Evolutionary conservation across 2,888 invertebrate species (phyloP), one percentile per base, ranked within the genome.

Genomic region (Drosophila tripunctata): DNA sequence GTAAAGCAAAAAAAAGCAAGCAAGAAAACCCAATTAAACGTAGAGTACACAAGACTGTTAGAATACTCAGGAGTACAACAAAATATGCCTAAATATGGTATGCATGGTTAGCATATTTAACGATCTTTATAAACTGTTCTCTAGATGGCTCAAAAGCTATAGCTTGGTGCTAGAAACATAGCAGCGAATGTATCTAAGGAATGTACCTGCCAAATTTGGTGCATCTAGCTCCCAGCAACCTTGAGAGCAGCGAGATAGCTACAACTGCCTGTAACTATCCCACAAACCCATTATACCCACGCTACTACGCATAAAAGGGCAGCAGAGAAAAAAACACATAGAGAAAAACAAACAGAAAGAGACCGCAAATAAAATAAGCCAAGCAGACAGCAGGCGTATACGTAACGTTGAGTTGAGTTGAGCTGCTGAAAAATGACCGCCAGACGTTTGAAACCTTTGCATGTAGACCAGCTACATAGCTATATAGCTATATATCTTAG

Each of bases 311-410:
- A n/a, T n/a, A n/a, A n/a, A n/a, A n/a, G n/a, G n/a, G n/a, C n/a
- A n/a, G n/a, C 27, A 10, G 10, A 27, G 3, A 27, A 10, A 15
- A 24, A 43, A 24, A 51, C 10, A 17, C 0, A 31, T 8, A 41
- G n/a, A 60, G 30, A 44, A 30, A 44, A 35, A 51, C 64, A 35
- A 57, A 36, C 36, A 55, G 8, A 67, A 43, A 64, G 50, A 64
- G 83, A 75, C 75, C 72, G 58, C 80, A 83, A 81, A 83, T 80
- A 81, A 81, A 78, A 72, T 68, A 76, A 74, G 68, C 78, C 51
- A 31, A 64, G 62, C 27, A 27, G 58, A 35, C 54, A 24, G n/a
- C n/a, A 35, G 44, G 44, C 54, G 54, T 55, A 55, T 55, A 55
- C 54, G 54, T 55, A 76, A 76, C 71, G 54, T 76, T 50, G 55